Percentiles rank a stretch among this genome's conserved stretches.
phyloP scores from a whole-genome alignment of 2,888 invertebrate species.

The Cryptus armator region DNA sequence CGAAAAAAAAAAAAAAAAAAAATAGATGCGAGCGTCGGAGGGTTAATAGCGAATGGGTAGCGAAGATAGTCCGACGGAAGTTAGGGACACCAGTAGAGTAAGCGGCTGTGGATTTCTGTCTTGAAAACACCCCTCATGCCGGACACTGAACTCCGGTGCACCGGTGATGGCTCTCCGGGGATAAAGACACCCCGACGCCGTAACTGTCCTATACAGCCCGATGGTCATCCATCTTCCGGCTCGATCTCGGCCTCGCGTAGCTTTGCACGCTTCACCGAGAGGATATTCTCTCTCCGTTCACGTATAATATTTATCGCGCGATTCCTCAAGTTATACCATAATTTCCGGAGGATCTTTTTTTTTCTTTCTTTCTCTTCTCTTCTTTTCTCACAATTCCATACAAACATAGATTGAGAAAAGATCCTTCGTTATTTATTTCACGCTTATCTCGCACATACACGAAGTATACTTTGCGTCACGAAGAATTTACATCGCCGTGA shows the following conservation, averaged over 20 bases:
- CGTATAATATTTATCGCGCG: slow-evolving; percentile 58
- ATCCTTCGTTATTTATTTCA: slow-evolving; percentile 30
- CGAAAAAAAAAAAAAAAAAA: slow-evolving; percentile 6
- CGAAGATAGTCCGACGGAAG: slow-evolving; percentile 35
- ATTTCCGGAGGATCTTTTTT: slow-evolving; percentile 30
- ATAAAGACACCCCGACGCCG: slow-evolving; percentile 54
- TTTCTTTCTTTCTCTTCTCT: slow-evolving; percentile 3
- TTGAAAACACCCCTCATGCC: slow-evolving; percentile 6
- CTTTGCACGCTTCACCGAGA: slow-evolving; percentile 43
- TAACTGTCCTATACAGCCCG: slow-evolving; percentile 52
- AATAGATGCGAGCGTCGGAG: slow-evolving; percentile 21
- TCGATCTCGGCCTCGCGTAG: slow-evolving; percentile 44
- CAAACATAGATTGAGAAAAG: slow-evolving; percentile 13
- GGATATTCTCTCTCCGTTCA: slow-evolving; percentile 40
- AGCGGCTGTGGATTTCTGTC: slow-evolving; percentile 50
- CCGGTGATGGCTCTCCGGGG: slow-evolving; percentile 60
- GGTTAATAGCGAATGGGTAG: slow-evolving; percentile 23
- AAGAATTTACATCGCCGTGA: background rate
- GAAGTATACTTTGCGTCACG: background rate
- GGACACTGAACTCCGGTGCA: slow-evolving; percentile 58
- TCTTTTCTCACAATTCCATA: slow-evolving; percentile 32
- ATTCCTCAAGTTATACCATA: slow-evolving; percentile 37
- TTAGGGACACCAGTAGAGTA: slow-evolving; percentile 10
- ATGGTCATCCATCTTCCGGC: slow-evolving; percentile 61
- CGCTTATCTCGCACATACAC: background rate